Evolutionary conservation across 2,113 vertebrate species (phyloP).

Genomic region (Charina bottae): DNA sequence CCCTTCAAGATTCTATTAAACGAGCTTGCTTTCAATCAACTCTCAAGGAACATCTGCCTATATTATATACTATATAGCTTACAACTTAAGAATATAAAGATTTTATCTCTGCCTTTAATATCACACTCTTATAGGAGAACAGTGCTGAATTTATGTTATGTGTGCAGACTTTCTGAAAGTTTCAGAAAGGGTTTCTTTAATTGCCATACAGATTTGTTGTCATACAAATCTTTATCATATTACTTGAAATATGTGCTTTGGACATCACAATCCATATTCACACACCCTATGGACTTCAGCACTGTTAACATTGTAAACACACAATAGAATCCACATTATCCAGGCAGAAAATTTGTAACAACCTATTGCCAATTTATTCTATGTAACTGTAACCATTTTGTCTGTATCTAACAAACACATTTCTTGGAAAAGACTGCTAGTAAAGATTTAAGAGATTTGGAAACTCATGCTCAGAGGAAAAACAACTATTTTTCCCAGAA

Average conservation of each 20-base stretch:
- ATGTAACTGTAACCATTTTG: background rate
- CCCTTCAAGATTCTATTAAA: too few relatives aligned
- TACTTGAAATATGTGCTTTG: background rate
- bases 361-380: background rate
- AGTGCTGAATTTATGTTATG: background rate
- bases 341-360: background rate
- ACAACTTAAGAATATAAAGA: background rate
- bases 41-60: too few relatives aligned
- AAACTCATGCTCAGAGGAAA: background rate
- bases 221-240: background rate
- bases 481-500: background rate
- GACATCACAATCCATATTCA: background rate
- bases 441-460: background rate
- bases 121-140: background rate
- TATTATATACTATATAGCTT: background rate
- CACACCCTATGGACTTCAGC: background rate
- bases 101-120: background rate
- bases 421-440: background rate
- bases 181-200: too few relatives aligned
- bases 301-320: background rate
- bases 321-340: background rate
- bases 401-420: conserved; percentile 1
- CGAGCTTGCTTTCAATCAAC: too few relatives aligned
- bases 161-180: background rate
- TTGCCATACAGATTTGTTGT: too few relatives aligned